Conservation (phyloP, 1,140 invertebrate genomes). For the Cydia amplana region DNA sequence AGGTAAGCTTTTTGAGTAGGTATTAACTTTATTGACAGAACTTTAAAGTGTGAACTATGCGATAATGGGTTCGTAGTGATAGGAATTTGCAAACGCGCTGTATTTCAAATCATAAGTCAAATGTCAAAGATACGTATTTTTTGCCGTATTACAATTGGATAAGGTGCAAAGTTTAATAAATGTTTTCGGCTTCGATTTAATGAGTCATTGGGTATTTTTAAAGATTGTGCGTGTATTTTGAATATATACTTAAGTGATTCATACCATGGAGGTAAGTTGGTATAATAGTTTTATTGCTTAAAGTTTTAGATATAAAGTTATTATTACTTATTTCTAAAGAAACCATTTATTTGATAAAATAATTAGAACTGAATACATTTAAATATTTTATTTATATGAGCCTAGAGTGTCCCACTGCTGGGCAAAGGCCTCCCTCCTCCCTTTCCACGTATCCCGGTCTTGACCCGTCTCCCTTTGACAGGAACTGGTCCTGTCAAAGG, state of each 20-base stretch:
- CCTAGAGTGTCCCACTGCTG: no score
- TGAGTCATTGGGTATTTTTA: slow-evolving; percentile 7
- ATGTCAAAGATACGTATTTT: neutral
- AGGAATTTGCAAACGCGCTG: neutral
- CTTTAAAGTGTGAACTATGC: neutral
- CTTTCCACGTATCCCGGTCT: no score
- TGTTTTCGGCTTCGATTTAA: neutral
- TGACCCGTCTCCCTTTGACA: no score
- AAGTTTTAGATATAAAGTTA: neutral
- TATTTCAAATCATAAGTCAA: neutral
- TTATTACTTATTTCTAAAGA: neutral
- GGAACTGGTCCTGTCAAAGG: no score
- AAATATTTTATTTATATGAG: no score
- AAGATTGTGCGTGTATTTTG: slow-evolving; percentile 2
- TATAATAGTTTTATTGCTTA: neutral
- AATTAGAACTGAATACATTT: no score
- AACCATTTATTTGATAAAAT: neutral
- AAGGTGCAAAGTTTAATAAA: neutral
- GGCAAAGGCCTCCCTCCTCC: no score
- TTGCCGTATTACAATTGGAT: neutral
- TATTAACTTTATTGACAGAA: neutral
- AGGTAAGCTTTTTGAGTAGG: neutral
- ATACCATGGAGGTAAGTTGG: neutral
- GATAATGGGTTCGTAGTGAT: neutral
- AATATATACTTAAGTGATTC: neutral